Evolutionary conservation across 2,797 vertebrate genomes (phyloP).

Genomic region (Oreochromis mossambicus): DNA sequence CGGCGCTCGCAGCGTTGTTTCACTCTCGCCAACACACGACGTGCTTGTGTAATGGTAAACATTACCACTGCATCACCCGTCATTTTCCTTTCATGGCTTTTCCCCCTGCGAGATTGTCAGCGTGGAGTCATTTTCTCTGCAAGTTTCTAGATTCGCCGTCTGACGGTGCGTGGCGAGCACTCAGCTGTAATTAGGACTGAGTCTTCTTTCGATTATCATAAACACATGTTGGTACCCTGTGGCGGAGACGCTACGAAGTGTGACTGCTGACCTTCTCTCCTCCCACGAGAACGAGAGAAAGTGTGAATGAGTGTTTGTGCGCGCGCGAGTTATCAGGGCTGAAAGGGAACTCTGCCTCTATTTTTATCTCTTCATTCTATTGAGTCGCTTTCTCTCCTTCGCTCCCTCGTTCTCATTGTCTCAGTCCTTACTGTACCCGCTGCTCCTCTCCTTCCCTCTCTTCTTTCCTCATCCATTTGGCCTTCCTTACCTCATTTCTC

Average conservation of each 20-base stretch:
- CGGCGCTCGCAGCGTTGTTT: neutral
- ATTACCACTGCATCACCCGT: slow-evolving; percentile 16
- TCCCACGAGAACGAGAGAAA: slow-evolving; percentile 3
- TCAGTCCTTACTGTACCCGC: neutral
- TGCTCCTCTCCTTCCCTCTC: neutral
- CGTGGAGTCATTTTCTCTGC: slow-evolving; percentile 16
- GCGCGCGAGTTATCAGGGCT: neutral
- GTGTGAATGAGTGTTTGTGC: neutral
- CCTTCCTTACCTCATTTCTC: neutral
- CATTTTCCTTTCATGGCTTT: slow-evolving; percentile 3
- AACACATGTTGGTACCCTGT: slow-evolving; percentile 45
- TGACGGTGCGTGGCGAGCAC: neutral
- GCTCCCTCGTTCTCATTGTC: slow-evolving; percentile 3
- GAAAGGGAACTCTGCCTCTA: neutral
- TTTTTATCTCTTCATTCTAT: slow-evolving; percentile 5
- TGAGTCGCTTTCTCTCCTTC: neutral
- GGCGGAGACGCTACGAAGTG: slow-evolving; percentile 31
- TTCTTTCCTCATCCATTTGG: neutral
- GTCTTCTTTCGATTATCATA: slow-evolving; percentile 56
- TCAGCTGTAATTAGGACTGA: slow-evolving; percentile 50
- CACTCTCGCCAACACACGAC: slow-evolving; percentile 10
- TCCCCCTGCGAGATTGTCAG: neutral
- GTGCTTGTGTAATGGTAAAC: slow-evolving; percentile 23
- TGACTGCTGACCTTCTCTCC: slow-evolving; percentile 57
- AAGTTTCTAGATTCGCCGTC: slow-evolving; percentile 21